Evolutionary conservation across 2,113 vertebrate species (phyloP), one percentile per base, ranked within the genome.

Genomic region (Regulus satrapa): DNA sequence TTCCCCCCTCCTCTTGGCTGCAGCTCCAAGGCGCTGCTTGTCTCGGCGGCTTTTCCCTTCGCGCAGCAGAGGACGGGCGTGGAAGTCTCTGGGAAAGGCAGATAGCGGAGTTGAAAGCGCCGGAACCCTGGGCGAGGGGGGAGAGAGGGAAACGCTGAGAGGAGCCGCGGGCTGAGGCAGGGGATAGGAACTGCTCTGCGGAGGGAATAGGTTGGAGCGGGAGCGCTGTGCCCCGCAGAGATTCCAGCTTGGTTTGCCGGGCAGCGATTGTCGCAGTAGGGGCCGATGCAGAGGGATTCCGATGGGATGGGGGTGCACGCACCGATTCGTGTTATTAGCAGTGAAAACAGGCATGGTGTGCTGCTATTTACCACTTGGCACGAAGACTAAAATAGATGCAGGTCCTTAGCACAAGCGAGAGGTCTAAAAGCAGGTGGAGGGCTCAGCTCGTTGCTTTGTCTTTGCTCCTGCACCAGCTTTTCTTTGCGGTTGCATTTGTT

Each of bases 211-310:
- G 2, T 8, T 15, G 87, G 29, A 74, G 9, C 2, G 15, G 88
- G 36, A 34, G 63, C 0, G 49, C 74, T 12, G 45, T 16, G 62
- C 29, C 56, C 54, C 62, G n/a, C 0, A 0, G 76, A 40, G 74
- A 8, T 9, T 15, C 48, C 3, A 13, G 46, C 12, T 9, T 0
- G 21, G 4, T 18, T 29, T 46, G 32, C 10, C 59, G 16, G 51
- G 46, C 75, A 20, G 80, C 31, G 55, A 7, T 25, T 59, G 31
- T 10, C 10, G 23, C 8, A 2, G 18, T 23, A 40, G 5, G 75
- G 75, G 86, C 40, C 45, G 82, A 11, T 5, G 13, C 9, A 20
- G 48, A 28, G 31, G 55, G 34, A 31, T 28, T 18, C 31, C 5
- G 24, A 8, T 2, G 49, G 51, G 34, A 12, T 8, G 43, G 41